Evolutionary conservation across 2,797 vertebrate species (phyloP).

Genomic region (Intellagama lesueurii): DNA sequence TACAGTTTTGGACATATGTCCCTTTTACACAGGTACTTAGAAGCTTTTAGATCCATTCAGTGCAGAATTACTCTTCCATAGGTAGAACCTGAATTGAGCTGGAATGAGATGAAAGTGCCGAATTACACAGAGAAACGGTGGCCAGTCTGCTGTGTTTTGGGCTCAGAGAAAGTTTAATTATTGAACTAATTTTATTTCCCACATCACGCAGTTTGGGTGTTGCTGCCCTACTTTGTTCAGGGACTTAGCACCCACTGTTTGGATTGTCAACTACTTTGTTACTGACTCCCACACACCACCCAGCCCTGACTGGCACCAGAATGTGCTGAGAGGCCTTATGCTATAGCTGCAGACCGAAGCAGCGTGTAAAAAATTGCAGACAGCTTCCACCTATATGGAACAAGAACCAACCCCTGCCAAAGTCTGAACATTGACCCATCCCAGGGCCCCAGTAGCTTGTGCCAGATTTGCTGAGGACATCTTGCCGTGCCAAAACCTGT

Average conservation of each 20-base stretch:
- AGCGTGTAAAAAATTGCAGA: not conserved
- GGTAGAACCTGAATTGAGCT: not conserved
- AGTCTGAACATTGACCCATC: not conserved
- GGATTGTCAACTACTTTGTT: not conserved
- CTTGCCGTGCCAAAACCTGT: conserved; percentile 5
- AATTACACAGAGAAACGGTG: not conserved
- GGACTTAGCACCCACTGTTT: not conserved
- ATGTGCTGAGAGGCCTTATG: not conserved
- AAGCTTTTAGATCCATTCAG: not conserved
- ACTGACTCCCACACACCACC: not conserved
- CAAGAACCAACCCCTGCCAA: not conserved
- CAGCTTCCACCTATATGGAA: not conserved
- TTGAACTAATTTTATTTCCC: not conserved
- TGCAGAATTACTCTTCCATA: not conserved
- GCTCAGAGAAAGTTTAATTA: not conserved
- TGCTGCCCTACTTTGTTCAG: not conserved
- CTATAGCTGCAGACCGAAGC: not conserved
- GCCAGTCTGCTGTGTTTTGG: not conserved
- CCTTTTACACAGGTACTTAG: not conserved
- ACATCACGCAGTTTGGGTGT: not conserved
- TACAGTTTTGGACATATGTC: not conserved
- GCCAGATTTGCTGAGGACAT: not conserved
- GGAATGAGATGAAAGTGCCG: not conserved
- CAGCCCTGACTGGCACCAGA: not conserved
- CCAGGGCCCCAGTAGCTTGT: not conserved